Evolutionary conservation across 2,888 invertebrate species (phyloP).

Genomic region (Neoaliturus tenellus): DNA sequence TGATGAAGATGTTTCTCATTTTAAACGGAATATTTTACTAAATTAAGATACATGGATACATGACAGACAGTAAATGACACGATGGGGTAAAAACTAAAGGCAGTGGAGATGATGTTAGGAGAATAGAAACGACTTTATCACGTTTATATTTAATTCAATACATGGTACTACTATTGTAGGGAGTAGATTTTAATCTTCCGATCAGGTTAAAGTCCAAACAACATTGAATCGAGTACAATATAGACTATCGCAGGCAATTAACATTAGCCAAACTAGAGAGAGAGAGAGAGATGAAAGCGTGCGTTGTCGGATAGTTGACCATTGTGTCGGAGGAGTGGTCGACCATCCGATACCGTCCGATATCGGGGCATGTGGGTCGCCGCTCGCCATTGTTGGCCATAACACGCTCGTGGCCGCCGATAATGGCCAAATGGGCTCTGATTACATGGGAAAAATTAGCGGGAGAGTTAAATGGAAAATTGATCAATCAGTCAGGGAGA

Average conservation of each 20-base stretch:
- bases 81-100: too few species aligned
- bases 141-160: too few species aligned
- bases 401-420: constrained; percentile 25
- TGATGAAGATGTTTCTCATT: too few species aligned
- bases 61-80: too few species aligned
- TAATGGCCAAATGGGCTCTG: constrained; percentile 42
- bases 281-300: constrained; percentile 1
- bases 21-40: too few species aligned
- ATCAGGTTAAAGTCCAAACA: background rate
- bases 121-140: too few species aligned
- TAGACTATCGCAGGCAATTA: background rate
- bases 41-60: too few species aligned
- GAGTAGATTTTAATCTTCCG: too few species aligned
- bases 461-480: constrained; percentile 48
- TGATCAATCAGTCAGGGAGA: constrained; percentile 43
- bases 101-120: too few species aligned
- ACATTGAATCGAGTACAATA: background rate
- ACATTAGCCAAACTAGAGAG: background rate
- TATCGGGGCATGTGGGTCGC: constrained; percentile 35
- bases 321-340: background rate
- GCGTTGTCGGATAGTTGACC: background rate
- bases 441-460: constrained; percentile 48
- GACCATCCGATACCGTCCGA: background rate
- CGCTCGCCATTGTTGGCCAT: constrained; percentile 44
- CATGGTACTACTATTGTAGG: too few species aligned